phyloP scores from a whole-genome alignment of 2,797 vertebrate genomes.

The Lophotriccus pileatus region DNA sequence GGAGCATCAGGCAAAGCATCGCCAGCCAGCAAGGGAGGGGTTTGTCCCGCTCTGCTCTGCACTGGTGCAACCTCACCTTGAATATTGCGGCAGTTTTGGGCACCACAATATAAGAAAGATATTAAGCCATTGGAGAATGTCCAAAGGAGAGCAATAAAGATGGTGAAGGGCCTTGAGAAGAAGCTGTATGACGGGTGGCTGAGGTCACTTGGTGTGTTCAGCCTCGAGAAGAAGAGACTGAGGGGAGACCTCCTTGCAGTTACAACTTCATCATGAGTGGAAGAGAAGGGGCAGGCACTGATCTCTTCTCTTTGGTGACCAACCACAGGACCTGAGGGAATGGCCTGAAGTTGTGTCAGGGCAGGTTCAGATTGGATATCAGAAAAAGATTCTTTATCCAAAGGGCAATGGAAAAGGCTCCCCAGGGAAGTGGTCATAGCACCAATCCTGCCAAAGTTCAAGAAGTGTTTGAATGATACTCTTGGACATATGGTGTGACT shows the following conservation, averaged over 20 bases:
- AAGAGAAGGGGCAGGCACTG: background rate
- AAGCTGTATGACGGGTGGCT: background rate
- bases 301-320: background rate
- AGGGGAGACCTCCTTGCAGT: background rate
- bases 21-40: background rate
- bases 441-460: background rate
- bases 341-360: background rate
- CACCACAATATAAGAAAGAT: background rate
- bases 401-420: background rate
- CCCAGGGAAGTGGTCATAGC: background rate
- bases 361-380: background rate
- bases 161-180: background rate
- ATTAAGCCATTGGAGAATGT: background rate
- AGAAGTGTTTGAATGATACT: background rate
- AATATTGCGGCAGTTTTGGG: background rate
- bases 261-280: background rate
- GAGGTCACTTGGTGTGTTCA: background rate
- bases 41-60: background rate
- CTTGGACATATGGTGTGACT: background rate
- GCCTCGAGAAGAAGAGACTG: background rate
- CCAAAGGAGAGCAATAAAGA: background rate
- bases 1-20: background rate
- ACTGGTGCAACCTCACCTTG: background rate
- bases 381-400: too few relatives aligned
- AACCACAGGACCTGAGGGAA: background rate